phyloP scores from a whole-genome alignment of 2,797 vertebrate species.

The Rhinoraja longicauda region DNA sequence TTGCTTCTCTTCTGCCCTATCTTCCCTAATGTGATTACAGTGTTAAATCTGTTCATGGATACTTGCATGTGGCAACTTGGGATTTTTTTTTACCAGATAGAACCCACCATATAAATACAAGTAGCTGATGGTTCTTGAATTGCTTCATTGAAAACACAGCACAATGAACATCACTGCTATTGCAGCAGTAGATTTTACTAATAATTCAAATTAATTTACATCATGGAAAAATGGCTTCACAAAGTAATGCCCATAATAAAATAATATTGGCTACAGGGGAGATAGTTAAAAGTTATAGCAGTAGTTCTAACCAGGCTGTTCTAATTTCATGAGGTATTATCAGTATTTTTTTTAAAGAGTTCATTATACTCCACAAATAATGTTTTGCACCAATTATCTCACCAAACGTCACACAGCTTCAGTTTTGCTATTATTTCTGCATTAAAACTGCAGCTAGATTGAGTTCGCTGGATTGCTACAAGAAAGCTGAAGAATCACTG shows the following conservation, averaged over 20 bases:
- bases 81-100: not conserved
- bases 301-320: not conserved
- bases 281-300: not conserved
- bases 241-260: not conserved
- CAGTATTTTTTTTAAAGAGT: not conserved
- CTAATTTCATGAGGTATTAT: not conserved
- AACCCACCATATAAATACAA: not conserved
- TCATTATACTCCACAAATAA: not conserved
- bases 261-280: not conserved
- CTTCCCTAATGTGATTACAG: no score
- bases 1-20: not conserved
- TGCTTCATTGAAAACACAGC: not conserved
- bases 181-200: not conserved
- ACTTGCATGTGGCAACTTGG: not conserved
- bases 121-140: not conserved
- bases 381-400: not conserved
- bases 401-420: constrained; percentile 13
- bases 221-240: not conserved
- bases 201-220: not conserved
- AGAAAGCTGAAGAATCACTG: not conserved
- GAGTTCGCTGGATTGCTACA: not conserved
- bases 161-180: not conserved
- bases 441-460: not conserved
- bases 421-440: not conserved
- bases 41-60: not conserved